Percentiles rank a stretch among this genome's conserved stretches.
phyloP scores from a whole-genome alignment of 2,888 invertebrate species.

The Brenthis ino region DNA sequence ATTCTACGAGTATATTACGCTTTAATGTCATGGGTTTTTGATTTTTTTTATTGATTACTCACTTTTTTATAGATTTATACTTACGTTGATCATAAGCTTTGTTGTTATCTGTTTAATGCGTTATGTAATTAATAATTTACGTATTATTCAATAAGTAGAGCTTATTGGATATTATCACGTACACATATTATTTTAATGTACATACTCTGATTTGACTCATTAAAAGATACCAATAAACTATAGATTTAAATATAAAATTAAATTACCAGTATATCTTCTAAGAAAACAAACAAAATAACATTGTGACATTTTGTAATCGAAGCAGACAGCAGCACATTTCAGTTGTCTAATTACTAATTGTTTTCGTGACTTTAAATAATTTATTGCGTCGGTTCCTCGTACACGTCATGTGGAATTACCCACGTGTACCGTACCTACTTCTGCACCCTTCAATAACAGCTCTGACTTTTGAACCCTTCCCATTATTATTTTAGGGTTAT shows the following conservation, averaged over 20 bases:
- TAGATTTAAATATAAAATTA: neutral
- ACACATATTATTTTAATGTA: too few species aligned
- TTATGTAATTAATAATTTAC: too few species aligned
- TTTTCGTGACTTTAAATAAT: conserved; percentile 29
- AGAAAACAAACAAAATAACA: neutral
- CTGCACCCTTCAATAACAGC: conserved; percentile 25
- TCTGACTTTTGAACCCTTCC: conserved; percentile 9
- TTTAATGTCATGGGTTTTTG: too few species aligned
- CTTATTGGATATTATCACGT: too few species aligned
- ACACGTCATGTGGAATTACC: conserved; percentile 35
- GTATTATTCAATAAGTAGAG: too few species aligned
- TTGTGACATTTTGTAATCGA: conserved; percentile 11
- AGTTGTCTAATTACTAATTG: conserved; percentile 18
- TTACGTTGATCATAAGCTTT: too few species aligned
- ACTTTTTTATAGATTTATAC: too few species aligned
- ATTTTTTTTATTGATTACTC: too few species aligned
- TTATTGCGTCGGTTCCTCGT: conserved; percentile 21
- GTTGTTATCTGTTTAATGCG: too few species aligned
- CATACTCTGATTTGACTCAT: too few species aligned
- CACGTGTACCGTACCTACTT: conserved; percentile 20
- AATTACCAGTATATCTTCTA: neutral
- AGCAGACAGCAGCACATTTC: conserved; percentile 11
- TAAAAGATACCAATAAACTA: neutral
- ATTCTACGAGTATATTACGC: too few species aligned
- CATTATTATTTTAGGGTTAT: conserved; percentile 25